Evolutionary conservation across 2,888 invertebrate genomes (phyloP).

Genomic region (Serrognathus titanus): DNA sequence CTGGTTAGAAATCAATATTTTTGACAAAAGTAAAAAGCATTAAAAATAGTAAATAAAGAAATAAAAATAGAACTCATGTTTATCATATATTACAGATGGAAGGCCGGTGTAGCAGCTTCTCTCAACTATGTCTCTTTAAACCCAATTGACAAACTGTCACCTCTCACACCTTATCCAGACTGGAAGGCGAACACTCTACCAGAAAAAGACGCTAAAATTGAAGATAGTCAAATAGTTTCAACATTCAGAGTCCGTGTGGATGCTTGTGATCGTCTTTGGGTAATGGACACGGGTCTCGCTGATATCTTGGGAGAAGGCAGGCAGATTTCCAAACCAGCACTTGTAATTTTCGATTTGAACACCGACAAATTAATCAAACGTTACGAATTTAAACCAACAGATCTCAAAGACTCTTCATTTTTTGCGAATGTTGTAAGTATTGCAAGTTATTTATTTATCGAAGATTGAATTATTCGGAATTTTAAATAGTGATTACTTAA

Average conservation of each 20-base stretch:
- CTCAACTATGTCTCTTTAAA: conserved; percentile 63
- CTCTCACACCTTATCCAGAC: conserved; percentile 71
- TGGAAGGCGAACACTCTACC: conserved; percentile 76
- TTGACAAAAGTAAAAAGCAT: too few relatives aligned
- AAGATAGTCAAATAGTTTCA: conserved; percentile 63
- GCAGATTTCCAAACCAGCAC: conserved; percentile 60
- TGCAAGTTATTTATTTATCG: conserved; percentile 4
- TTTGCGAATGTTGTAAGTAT: conserved; percentile 74
- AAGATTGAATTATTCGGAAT: too few relatives aligned
- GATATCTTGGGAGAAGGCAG: conserved; percentile 68
- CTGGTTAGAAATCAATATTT: too few relatives aligned
- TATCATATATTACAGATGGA: conserved; percentile 52
- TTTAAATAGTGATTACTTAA: too few relatives aligned
- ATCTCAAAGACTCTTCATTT: conserved; percentile 72
- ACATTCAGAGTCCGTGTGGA: conserved; percentile 73
- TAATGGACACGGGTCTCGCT: conserved; percentile 74
- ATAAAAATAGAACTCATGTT: too few relatives aligned
- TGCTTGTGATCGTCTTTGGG: conserved; percentile 77
- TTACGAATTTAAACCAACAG: conserved; percentile 64
- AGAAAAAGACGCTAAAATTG: conserved; percentile 51
- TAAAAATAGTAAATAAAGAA: too few relatives aligned
- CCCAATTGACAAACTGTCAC: conserved; percentile 64
- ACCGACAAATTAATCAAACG: conserved; percentile 69
- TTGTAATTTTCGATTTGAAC: conserved; percentile 71
- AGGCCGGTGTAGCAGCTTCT: conserved; percentile 66